phyloP scores from a whole-genome alignment of 2,888 invertebrate genomes.

The Ceraclea dissimilis region DNA sequence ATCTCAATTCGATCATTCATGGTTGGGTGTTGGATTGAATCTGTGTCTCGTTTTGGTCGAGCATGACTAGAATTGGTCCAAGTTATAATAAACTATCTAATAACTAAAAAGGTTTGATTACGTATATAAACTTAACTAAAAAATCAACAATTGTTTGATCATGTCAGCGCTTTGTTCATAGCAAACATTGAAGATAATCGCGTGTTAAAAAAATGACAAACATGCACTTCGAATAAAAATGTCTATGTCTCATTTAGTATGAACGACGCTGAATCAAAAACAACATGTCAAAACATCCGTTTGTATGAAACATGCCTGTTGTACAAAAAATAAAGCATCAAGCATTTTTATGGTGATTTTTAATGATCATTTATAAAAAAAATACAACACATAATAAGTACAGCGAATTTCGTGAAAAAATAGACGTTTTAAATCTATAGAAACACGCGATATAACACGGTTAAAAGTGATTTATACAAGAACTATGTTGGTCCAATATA shows the following conservation, averaged over 20 bases:
- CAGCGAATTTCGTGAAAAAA: neutral
- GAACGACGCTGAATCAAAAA: neutral
- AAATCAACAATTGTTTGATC: too few relatives aligned
- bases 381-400: neutral
- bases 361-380: neutral
- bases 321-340: neutral
- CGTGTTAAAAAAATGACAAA: too few relatives aligned
- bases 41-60: too few relatives aligned
- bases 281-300: neutral
- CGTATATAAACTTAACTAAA: too few relatives aligned
- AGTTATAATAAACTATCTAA: too few relatives aligned
- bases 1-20: too few relatives aligned
- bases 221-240: too few relatives aligned
- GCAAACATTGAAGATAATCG: too few relatives aligned
- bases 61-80: too few relatives aligned
- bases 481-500: slow-evolving; percentile 10
- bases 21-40: too few relatives aligned
- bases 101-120: too few relatives aligned
- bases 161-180: too few relatives aligned
- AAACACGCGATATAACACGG: slow-evolving; percentile 5
- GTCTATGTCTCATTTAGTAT: neutral
- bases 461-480: slow-evolving; percentile 22
- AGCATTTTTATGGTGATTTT: neutral
- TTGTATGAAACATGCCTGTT: neutral
- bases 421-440: neutral